Conservation (phyloP, 2,797 vertebrate genomes). For the Orientallactaga sibirica region DNA sequence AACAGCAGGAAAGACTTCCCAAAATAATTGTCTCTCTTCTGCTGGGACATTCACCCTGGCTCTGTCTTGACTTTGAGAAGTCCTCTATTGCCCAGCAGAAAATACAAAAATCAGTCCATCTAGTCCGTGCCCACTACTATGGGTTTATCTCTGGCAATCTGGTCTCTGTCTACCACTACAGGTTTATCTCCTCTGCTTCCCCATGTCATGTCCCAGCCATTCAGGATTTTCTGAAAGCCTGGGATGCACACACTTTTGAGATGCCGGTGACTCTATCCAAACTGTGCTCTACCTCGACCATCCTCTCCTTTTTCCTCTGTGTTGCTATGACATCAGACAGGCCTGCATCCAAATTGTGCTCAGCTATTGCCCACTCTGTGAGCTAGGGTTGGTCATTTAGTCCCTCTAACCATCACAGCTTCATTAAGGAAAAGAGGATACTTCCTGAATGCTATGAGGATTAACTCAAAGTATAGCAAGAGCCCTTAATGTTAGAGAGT, state of each 20-base stretch:
- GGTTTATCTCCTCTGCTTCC: not conserved
- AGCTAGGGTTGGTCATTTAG: not conserved
- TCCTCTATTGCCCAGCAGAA: not conserved
- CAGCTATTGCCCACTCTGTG: not conserved
- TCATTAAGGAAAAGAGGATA: slow-evolving; percentile 23
- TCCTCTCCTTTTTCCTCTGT: not conserved
- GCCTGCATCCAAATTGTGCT: not conserved
- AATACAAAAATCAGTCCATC: not conserved
- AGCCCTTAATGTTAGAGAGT: not conserved
- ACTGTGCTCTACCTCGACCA: not conserved
- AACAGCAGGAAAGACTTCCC: not conserved
- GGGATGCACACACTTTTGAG: not conserved
- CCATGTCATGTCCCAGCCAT: not conserved
- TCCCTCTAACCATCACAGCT: not conserved
- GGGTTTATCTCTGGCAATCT: not conserved
- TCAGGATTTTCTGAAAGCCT: not conserved
- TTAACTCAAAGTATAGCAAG: not conserved
- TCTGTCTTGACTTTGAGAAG: not conserved
- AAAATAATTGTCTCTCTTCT: not conserved
- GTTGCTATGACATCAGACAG: not conserved
- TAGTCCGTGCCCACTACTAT: not conserved
- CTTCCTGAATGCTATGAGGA: slow-evolving; percentile 8
- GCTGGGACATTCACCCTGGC: not conserved
- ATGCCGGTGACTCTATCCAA: not conserved
- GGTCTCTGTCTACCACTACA: rapidly evolving